phyloP scores from a whole-genome alignment of 2,113 vertebrate genomes.

The Caloenas nicobarica region DNA sequence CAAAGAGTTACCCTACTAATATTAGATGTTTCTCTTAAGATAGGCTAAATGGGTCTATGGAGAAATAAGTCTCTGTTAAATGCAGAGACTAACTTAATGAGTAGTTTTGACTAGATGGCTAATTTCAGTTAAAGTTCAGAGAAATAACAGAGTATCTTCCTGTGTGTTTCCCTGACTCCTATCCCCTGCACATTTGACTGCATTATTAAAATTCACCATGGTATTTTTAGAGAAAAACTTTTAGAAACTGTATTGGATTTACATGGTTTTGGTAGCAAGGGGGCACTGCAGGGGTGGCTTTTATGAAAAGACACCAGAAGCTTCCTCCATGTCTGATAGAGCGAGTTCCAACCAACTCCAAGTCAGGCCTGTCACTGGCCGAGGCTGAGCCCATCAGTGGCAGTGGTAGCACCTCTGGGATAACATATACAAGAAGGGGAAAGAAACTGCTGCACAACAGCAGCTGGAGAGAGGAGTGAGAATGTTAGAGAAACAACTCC shows the following conservation, averaged over 20 bases:
- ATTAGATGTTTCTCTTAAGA: neutral
- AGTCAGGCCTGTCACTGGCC: fast-evolving
- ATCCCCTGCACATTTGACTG: fast-evolving
- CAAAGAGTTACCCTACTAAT: neutral
- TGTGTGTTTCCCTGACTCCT: neutral
- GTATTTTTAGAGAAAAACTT: neutral
- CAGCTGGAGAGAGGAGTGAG: neutral
- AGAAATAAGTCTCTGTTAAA: neutral
- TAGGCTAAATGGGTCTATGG: neutral
- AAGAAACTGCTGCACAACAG: neutral
- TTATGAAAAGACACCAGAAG: neutral
- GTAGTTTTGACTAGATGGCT: neutral
- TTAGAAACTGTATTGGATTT: neutral
- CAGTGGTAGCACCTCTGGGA: fast-evolving
- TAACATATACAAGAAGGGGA: neutral
- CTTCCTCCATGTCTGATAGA: fast-evolving
- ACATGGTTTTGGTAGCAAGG: neutral
- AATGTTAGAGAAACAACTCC: neutral
- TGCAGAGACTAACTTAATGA: neutral
- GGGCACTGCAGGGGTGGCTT: neutral
- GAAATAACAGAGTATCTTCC: neutral
- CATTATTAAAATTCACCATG: neutral
- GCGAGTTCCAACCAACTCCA: neutral
- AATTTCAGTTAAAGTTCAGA: neutral
- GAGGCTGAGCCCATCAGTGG: fast-evolving